phyloP scores from a whole-genome alignment of 1,140 invertebrate species.

The Ceratina japonica region DNA sequence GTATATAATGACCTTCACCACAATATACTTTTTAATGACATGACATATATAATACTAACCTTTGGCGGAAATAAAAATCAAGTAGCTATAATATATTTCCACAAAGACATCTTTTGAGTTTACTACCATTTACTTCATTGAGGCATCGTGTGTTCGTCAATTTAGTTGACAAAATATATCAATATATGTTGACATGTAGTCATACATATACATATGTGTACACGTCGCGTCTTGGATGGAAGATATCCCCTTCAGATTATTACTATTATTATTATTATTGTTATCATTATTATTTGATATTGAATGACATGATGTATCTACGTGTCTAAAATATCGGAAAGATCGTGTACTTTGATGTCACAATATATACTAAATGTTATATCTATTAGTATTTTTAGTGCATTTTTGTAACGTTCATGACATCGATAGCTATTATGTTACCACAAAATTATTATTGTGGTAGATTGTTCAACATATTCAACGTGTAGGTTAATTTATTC shows the following conservation, averaged over 20 bases:
- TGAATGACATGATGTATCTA: conserved; percentile 7
- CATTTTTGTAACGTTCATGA: neutral
- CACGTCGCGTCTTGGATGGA: neutral
- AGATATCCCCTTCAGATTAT: neutral
- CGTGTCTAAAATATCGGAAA: neutral
- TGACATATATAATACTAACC: conserved; percentile 27
- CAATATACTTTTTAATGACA: too few species aligned
- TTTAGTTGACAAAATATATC: conserved; percentile 5
- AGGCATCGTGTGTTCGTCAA: conserved; percentile 2
- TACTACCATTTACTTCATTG: too few species aligned
- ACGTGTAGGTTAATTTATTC: conserved; percentile 42
- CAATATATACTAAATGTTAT: conserved; percentile 5
- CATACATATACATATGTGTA: too few species aligned
- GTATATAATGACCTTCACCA: conserved; percentile 13
- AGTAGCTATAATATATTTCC: conserved; percentile 13
- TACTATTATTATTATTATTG: conserved; percentile 1
- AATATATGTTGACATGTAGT: neutral
- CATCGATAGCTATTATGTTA: conserved; percentile 34
- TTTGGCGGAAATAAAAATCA: conserved; percentile 17
- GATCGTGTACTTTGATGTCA: neutral
- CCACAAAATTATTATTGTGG: conserved; percentile 38
- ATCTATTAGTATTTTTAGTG: neutral
- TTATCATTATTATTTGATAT: neutral
- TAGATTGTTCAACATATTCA: conserved; percentile 12
- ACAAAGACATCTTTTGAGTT: conserved; percentile 13